Conservation (phyloP, 2,113 vertebrate genomes). For the Junco hyemalis region DNA sequence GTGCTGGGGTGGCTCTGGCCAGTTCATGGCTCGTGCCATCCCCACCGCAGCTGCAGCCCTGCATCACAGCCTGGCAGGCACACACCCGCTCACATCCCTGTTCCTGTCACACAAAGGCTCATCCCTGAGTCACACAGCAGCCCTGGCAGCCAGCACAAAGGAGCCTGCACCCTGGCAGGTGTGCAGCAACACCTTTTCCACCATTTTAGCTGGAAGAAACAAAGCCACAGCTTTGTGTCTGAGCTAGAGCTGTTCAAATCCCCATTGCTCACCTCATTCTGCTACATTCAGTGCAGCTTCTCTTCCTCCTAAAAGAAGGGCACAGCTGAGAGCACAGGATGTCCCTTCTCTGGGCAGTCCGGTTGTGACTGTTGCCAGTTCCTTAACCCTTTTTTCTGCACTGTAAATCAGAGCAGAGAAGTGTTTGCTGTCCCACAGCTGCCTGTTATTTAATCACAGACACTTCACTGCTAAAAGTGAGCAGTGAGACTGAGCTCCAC, state of each 20-base stretch:
- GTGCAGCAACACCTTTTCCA: background rate
- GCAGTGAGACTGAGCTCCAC: accelerated
- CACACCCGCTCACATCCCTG: background rate
- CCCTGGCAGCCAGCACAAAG: background rate
- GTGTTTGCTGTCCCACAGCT: background rate
- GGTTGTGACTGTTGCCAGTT: background rate
- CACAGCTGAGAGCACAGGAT: background rate
- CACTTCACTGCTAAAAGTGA: background rate
- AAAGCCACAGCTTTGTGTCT: background rate
- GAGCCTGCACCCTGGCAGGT: background rate
- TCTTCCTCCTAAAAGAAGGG: background rate
- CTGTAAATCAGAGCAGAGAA: background rate
- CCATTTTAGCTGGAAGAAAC: background rate
- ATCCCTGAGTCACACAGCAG: background rate
- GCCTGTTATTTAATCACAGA: background rate
- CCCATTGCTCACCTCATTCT: background rate
- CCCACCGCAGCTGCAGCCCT: background rate
- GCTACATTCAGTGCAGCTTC: background rate
- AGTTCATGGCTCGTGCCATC: background rate
- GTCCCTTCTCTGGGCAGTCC: background rate
- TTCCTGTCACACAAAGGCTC: background rate
- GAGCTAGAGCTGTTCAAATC: background rate
- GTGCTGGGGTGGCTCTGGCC: accelerated
- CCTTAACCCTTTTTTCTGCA: background rate
- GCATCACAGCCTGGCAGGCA: background rate